Evolutionary conservation across 2,113 vertebrate genomes (phyloP), one percentile per base, ranked within the genome.

Genomic region (Xyrauchen texanus): DNA sequence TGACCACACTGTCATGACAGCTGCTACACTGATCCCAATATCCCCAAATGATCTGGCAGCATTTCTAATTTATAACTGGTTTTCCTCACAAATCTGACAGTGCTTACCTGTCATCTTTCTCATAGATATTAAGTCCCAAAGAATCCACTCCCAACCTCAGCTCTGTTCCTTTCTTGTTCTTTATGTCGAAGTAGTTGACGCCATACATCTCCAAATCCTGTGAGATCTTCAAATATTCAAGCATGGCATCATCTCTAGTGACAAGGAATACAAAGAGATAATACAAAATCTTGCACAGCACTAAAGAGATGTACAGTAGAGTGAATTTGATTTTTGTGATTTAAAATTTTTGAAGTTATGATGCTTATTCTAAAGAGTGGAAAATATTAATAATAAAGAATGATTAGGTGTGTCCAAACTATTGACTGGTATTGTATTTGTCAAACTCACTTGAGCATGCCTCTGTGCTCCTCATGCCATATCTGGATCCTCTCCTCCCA

Each of bases 181-280:
- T 99, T 87, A 99, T 99, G 85, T 98, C 97, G 76, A 98, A 99
- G 86, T 95, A 99, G 91, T 97, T 99, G 85, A 99, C 93, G 6
- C 98, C 97, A 65, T 96, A 99, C 98, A 99, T 99, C 75, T 99
- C 98, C 86, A 99, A 89, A 87, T 99, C 98, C 88, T 99, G 98
- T 15, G 96, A 91, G 42, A 98, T 98, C 94, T 98, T 99, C 86
- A 99, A 90, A 77, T 98, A 99, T 87, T 99, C 98, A 47, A 96
- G 72, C 93, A 98, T 97, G 21, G 96, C 91, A 5, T 90, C 96
- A 55, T 98, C 97, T 87, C 98, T 99, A 77, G 57, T 68, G 57
- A 64, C 21, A 15, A 49, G 79, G 15, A 68, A 49, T 51, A 8
- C 5, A 47, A 21, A 67, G 21, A 34, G 16, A 72, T 47, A 4